Conservation (phyloP, 2,888 invertebrate species). For the Rhingia rostrata region DNA sequence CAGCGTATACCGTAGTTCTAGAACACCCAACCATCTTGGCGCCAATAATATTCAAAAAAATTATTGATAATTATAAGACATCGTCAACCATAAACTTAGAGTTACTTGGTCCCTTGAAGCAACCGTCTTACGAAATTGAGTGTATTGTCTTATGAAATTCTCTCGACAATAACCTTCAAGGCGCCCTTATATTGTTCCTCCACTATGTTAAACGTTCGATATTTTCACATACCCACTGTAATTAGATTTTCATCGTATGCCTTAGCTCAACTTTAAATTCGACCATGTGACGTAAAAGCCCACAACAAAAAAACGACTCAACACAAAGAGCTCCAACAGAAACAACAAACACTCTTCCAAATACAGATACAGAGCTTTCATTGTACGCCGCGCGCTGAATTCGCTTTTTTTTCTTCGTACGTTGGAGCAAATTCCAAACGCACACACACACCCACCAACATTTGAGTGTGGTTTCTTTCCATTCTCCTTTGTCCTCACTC, state of each 20-base stretch:
- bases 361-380: too few relatives aligned
- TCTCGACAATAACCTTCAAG: constrained; percentile 46
- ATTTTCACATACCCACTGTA: constrained; percentile 52
- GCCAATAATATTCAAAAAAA: too few relatives aligned
- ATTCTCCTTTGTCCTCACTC: constrained; percentile 31
- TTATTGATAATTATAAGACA: too few relatives aligned
- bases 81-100: too few relatives aligned
- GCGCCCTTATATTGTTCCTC: constrained; percentile 33
- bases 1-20: too few relatives aligned
- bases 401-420: neutral
- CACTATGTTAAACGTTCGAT: constrained; percentile 35
- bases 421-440: constrained; percentile 18
- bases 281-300: constrained; percentile 54
- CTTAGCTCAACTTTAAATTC: constrained; percentile 38
- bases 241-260: constrained; percentile 51
- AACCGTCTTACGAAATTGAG: neutral
- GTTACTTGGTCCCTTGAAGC: neutral
- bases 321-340: constrained; percentile 36
- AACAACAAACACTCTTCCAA: neutral
- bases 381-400: neutral
- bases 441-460: constrained; percentile 15
- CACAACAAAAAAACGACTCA: constrained; percentile 40
- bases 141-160: constrained; percentile 22
- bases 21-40: too few relatives aligned
- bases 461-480: too few relatives aligned